phyloP scores from a whole-genome alignment of 2,113 vertebrate species.

The Emydocephalus ijimae region DNA sequence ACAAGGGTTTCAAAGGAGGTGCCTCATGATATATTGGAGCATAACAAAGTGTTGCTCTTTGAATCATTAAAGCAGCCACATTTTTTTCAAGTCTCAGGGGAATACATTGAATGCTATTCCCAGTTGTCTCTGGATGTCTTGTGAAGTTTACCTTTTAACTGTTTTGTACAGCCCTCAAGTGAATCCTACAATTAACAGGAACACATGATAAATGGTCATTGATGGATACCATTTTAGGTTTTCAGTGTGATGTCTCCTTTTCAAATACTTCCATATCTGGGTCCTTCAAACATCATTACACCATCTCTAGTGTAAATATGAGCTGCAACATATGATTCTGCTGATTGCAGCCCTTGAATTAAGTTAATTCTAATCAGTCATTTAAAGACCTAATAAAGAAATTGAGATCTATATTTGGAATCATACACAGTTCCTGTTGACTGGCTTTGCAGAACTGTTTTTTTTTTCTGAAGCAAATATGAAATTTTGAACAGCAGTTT shows the following conservation, averaged over 20 bases:
- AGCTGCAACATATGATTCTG: neutral
- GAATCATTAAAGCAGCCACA: neutral
- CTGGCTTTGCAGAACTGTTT: conserved; percentile 24
- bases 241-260: neutral
- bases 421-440: neutral
- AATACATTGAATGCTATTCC: neutral
- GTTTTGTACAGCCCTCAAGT: neutral
- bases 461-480: neutral
- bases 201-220: neutral
- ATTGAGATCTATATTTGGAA: neutral
- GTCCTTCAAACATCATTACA: neutral
- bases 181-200: neutral
- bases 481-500: neutral
- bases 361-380: neutral
- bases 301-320: neutral
- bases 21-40: neutral
- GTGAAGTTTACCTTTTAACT: neutral
- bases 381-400: neutral
- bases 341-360: neutral
- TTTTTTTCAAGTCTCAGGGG: neutral
- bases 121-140: neutral
- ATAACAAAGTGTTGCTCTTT: neutral
- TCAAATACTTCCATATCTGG: neutral
- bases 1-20: neutral
- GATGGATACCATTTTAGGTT: neutral